Conservation (phyloP, 2,888 invertebrate species). For the Diaprepes abbreviatus region DNA sequence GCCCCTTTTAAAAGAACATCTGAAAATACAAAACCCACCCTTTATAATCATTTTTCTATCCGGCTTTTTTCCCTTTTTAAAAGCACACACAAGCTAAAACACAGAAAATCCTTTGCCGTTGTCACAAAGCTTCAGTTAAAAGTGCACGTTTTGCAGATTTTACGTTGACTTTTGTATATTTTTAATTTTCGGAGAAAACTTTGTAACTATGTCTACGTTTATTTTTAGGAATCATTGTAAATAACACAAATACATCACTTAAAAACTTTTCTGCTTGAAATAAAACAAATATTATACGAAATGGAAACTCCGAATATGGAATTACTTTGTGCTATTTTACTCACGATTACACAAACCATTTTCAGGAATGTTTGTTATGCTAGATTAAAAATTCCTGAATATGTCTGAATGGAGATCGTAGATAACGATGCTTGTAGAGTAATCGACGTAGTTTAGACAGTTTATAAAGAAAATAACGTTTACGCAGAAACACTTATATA, state of each 20-base stretch:
- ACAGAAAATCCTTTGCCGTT: slow-evolving; percentile 28
- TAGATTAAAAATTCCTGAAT: too few species aligned
- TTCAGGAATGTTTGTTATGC: too few species aligned
- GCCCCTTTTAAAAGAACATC: slow-evolving; percentile 64
- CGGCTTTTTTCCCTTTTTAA: slow-evolving; percentile 22
- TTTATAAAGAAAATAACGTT: too few species aligned
- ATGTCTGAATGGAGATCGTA: too few species aligned
- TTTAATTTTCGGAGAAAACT: slow-evolving; percentile 30
- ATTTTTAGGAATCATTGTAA: neutral
- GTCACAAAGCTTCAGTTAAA: slow-evolving; percentile 37
- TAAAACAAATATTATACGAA: too few species aligned
- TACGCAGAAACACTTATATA: too few species aligned
- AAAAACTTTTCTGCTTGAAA: too few species aligned
- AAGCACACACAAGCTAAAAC: slow-evolving; percentile 43
- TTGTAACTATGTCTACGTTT: neutral
- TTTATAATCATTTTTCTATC: slow-evolving; percentile 39
- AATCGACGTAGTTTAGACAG: too few species aligned
- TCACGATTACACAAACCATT: too few species aligned
- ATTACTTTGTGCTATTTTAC: neutral
- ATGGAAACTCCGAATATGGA: too few species aligned
- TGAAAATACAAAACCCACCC: slow-evolving; percentile 61
- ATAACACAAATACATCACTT: neutral
- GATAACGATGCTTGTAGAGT: too few species aligned
- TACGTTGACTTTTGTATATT: slow-evolving; percentile 22
- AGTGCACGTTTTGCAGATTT: slow-evolving; percentile 35